phyloP scores from a whole-genome alignment of 2,113 vertebrate species.

The Lota lota region DNA sequence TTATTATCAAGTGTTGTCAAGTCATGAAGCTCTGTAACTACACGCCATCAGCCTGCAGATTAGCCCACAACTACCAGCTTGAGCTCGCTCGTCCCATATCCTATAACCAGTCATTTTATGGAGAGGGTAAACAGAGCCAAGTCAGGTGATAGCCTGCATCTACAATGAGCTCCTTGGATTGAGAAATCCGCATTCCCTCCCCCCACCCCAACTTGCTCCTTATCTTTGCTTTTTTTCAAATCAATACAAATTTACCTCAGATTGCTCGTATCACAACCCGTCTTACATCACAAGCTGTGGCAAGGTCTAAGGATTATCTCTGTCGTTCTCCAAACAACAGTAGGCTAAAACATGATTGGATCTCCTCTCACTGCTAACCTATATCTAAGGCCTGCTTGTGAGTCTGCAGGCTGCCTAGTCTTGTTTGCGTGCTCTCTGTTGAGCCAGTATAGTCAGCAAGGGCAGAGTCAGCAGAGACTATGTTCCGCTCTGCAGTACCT shows the following conservation, averaged over 20 bases:
- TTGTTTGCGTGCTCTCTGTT: constrained; percentile 30
- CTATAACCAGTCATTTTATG: constrained; percentile 53
- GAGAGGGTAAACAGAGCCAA: constrained; percentile 51
- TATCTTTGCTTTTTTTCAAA: too few relatives aligned
- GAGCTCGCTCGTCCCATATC: constrained; percentile 3
- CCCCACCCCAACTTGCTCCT: too few relatives aligned
- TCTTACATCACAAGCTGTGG: too few relatives aligned
- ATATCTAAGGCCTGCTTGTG: constrained; percentile 3
- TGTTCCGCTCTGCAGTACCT: constrained; percentile 49
- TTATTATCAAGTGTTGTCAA: not conserved
- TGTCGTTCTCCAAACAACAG: too few relatives aligned
- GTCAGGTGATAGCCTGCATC: constrained; percentile 23
- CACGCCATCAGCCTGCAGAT: constrained; percentile 39
- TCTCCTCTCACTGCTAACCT: too few relatives aligned
- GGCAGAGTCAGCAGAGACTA: constrained; percentile 59
- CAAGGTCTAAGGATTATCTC: too few relatives aligned
- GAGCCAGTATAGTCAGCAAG: constrained; percentile 45
- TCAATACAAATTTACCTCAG: too few relatives aligned
- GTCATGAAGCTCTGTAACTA: constrained; percentile 33
- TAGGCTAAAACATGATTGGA: too few relatives aligned
- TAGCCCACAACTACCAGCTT: constrained; percentile 52
- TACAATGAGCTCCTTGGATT: constrained; percentile 19
- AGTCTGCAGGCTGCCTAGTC: constrained; percentile 14
- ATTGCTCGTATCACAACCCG: too few relatives aligned
- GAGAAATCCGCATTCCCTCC: not conserved